Percentiles rank a stretch among this genome's conserved stretches.
Evolutionary conservation across 2,113 vertebrate genomes (phyloP).

Genomic region (Oxyura jamaicensis): DNA sequence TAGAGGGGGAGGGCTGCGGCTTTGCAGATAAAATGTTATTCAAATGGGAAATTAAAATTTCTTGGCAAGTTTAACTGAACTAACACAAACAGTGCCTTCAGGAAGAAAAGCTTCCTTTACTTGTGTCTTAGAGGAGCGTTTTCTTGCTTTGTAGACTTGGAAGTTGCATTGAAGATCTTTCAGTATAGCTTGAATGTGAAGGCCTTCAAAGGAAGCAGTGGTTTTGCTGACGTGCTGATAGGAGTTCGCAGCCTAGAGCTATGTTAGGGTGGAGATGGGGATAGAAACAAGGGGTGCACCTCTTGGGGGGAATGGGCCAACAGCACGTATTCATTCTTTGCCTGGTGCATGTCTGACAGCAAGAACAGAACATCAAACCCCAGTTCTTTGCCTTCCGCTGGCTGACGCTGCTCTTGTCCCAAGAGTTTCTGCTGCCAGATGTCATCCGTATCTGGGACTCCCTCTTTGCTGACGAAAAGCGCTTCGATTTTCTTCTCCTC

Average conservation of each 20-base stretch:
- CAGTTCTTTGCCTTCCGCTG: conserved; percentile 99
- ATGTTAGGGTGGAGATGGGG: neutral
- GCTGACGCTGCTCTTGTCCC: conserved; percentile 94
- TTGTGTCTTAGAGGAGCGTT: neutral
- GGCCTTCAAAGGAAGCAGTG: neutral
- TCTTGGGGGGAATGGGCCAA: neutral
- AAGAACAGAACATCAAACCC: conserved; percentile 98
- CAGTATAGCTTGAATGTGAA: neutral
- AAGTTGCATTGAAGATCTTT: neutral
- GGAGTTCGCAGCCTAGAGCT: neutral
- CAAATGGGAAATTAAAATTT: neutral
- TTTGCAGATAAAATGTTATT: conserved; percentile 24
- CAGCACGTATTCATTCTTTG: neutral
- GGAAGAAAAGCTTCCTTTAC: neutral
- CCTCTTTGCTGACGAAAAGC: conserved; percentile 90
- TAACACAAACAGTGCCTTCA: neutral
- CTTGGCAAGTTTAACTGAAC: neutral
- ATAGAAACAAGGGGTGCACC: neutral
- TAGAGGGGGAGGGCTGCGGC: neutral
- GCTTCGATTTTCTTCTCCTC: conserved; percentile 94
- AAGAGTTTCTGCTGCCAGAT: conserved; percentile 95
- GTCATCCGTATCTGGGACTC: conserved; percentile 99
- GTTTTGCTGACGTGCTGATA: neutral
- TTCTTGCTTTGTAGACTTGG: neutral
- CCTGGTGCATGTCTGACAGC: conserved; percentile 77